Evolutionary conservation across 2,797 vertebrate species (phyloP), one percentile per base, ranked within the genome.

Genomic region (Pygocentrus nattereri): DNA sequence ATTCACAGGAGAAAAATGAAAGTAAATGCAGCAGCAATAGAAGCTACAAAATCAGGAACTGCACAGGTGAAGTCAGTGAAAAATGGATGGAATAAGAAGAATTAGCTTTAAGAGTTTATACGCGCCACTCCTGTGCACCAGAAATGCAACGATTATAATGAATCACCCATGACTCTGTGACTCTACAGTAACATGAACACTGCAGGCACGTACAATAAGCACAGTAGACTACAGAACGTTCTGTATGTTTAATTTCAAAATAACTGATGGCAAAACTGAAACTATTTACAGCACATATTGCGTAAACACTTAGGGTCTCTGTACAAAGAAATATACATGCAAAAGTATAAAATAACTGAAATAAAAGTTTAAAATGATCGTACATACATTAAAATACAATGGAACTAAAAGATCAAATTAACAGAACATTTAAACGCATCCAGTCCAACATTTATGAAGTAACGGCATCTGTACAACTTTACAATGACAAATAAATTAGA

Each of bases 261-360:
- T 96, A 96, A 96, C 89, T 94, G 95, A 97, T 97, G 97, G 94
- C 95, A 95, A 97, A 98, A 97, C 96, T 93, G 95, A 96, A 94
- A 90, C 89, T 99, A 98, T 98, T 97, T 97, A 99, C 97, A 99
- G 95, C 93, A 95, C 92, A 88, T 93, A 95, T 92, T 91, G 92
- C 93, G 93, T 94, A 95, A 96, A 96, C 94, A 95, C 92, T 93
- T 93, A 95, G 95, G 84, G 87, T 93, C 92, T 94, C 95, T 98
- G 96, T 99, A 98, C 97, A 99, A 97, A 97, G 94, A 96, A 97
- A 97, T 98, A 96, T 97, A 98, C 96, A 97, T 98, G 97, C 97
- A 97, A 96, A 95, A 90, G 92, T 94, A 95, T 94, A 96, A 91
- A 91, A 86, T 77, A 84, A 90, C 76, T 69, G 18, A 81, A 78